phyloP scores from a whole-genome alignment of 2,888 invertebrate genomes.

The Chymomyza procnemis region DNA sequence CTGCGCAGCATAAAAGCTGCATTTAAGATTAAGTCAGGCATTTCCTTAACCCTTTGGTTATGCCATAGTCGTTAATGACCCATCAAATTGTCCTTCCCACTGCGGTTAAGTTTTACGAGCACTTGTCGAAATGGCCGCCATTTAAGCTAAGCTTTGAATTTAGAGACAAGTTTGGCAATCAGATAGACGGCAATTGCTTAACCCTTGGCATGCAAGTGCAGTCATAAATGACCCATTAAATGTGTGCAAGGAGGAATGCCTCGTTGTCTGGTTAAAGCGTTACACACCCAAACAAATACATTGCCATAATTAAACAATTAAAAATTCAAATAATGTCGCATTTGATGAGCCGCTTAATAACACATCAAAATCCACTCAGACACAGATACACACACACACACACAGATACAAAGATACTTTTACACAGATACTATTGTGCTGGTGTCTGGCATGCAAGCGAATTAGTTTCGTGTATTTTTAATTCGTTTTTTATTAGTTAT shows the following conservation, averaged over 20 bases:
- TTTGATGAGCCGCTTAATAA: constrained; percentile 59
- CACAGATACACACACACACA: not conserved
- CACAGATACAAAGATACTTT: constrained; percentile 1
- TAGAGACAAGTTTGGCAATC: not conserved
- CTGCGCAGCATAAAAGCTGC: no score
- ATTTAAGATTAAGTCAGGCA: not conserved
- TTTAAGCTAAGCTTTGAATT: not conserved
- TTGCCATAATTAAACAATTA: constrained; percentile 67
- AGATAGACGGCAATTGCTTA: constrained; percentile 12
- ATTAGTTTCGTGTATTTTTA: constrained; percentile 20
- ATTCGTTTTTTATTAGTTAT: constrained; percentile 58
- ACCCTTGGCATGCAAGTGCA: constrained; percentile 4
- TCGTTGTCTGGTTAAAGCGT: constrained; percentile 53
- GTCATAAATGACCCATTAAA: constrained; percentile 17
- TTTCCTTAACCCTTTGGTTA: not conserved
- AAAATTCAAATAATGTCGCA: constrained; percentile 60
- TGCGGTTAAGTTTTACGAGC: not conserved
- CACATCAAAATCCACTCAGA: constrained; percentile 54
- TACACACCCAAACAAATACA: constrained; percentile 36
- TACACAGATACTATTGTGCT: constrained; percentile 4
- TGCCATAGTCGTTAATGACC: not conserved
- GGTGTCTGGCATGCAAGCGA: constrained; percentile 18
- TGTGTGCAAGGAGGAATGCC: constrained; percentile 29
- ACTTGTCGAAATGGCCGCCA: not conserved
- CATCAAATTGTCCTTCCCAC: not conserved